These are phyloP conservation scores for Thyatira batis DNA, from an alignment of 2,888 invertebrate species.

Conservation along the genomic window DNA sequence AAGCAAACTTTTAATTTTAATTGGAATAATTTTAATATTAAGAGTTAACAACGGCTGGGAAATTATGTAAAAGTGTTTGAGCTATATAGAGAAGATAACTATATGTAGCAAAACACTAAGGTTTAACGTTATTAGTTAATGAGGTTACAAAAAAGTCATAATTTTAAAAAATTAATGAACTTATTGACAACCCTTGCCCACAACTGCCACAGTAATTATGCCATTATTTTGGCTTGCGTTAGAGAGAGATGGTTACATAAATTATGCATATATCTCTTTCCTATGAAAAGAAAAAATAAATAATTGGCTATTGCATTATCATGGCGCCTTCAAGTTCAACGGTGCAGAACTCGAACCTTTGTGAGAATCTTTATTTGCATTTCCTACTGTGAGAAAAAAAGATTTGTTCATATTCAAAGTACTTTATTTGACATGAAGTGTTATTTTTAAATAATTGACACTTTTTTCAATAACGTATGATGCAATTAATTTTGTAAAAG, in stretches of 20 bases:
- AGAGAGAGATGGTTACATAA: not conserved
- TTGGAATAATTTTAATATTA: too few relatives aligned
- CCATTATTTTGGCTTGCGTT: not conserved
- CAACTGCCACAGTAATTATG: constrained; percentile 1
- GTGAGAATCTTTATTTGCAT: not conserved
- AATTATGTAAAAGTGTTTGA: too few relatives aligned
- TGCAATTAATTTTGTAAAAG: not conserved
- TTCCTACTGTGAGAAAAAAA: not conserved
- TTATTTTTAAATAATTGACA: not conserved
- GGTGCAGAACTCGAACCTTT: not conserved
- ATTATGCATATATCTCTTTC: not conserved
- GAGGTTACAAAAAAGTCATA: not conserved
- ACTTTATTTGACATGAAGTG: not conserved
- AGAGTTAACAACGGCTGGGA: too few relatives aligned
- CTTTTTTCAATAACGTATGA: not conserved
- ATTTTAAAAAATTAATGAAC: not conserved
- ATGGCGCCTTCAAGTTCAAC: not conserved
- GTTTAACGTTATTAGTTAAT: not conserved
- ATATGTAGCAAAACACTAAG: too few relatives aligned
- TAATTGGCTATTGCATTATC: constrained; percentile 1
- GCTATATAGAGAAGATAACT: too few relatives aligned
- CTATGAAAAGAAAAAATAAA: not conserved
- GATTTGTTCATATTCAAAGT: not conserved
- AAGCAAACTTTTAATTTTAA: too few relatives aligned
- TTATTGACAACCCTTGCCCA: constrained; percentile 1